Evolutionary conservation across 1,140 invertebrate genomes (phyloP), one percentile per base, ranked within the genome.

Genomic region (Mercenaria mercenaria): DNA sequence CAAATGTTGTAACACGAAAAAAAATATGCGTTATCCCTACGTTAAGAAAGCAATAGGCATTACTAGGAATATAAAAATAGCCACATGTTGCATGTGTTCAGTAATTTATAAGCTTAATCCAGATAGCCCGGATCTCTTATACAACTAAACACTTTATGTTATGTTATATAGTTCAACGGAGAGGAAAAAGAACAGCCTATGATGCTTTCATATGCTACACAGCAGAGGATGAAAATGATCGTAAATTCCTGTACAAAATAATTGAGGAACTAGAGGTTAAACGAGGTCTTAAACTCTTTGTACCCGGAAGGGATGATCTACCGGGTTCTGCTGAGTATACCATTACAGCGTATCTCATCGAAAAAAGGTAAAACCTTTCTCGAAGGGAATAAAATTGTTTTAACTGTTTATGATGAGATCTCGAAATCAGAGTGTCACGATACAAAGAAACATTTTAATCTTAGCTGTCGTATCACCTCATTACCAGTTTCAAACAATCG

Each of bases 191-290:
- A 39, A 91, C 92, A 23, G 83, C 83, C 32, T 96, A 95, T 91
- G 96, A 96, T 90, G 96, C 96, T 2, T 96, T 95, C 91, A 91
- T 96, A 20, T 96, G 95, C 76, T 96, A 95, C 90, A 93, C 94
- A 41, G 92, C 93, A 34, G 92, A 93, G 41, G 61, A 64, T 29
- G 77, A 79, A n/a, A 87, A 81, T 43, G 92, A 96, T 84, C 32
- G 95, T 32, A 39, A 89, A 29, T 96, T 96, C 94, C 96, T 96
- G 10, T 91, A 91, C 37, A 47, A 93, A 34, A 92, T 96, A 89
- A 94, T 95, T 59, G 43, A 77, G 23, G 92, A 91, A 64, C 86
- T 96, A 34, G 96, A 96, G 91, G 61, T 37, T 26, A 26, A 85
- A 37, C 88, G 91, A 47, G 88, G 87, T n/a, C 92, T 96, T 20